phyloP scores from a whole-genome alignment of 2,888 invertebrate species.

The Ichneumoninae sp. region DNA sequence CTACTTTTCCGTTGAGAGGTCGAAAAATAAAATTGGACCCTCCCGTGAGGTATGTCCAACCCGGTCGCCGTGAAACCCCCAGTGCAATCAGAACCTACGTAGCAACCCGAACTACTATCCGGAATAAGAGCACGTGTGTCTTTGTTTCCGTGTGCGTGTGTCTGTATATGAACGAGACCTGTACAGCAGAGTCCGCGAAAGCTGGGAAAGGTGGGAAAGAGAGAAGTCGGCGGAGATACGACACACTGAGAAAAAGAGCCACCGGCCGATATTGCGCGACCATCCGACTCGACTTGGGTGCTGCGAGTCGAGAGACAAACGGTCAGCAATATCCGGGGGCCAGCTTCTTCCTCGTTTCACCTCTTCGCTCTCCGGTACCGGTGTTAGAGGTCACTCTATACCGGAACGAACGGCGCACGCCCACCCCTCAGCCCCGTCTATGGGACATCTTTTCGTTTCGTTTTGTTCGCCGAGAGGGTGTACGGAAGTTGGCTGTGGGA shows the following conservation, averaged over 20 bases:
- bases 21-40: constrained; percentile 67
- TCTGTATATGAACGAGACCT: background rate
- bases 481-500: constrained; percentile 18
- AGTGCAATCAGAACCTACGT: constrained; percentile 67
- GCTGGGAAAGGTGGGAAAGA: constrained; percentile 23
- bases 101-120: constrained; percentile 1
- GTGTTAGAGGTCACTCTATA: constrained; percentile 59
- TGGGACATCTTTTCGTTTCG: constrained; percentile 46
- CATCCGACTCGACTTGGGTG: constrained; percentile 54
- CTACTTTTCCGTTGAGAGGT: constrained; percentile 52
- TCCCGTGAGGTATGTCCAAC: constrained; percentile 65
- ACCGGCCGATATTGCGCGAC: constrained; percentile 64
- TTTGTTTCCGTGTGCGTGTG: constrained; percentile 20
- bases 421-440: constrained; percentile 3
- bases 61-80: constrained; percentile 63
- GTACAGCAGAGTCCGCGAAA: background rate
- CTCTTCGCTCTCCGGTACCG: constrained; percentile 14
- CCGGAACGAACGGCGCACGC: constrained; percentile 58
- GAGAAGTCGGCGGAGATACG: constrained; percentile 24
- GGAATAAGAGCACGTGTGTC: constrained; percentile 15
- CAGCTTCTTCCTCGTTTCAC: constrained; percentile 51
- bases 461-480: constrained; percentile 28
- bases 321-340: constrained; percentile 68
- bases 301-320: constrained; percentile 65
- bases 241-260: constrained; percentile 50